These are phyloP conservation scores for Ficedula albicollis DNA, from an alignment of 2,797 vertebrate species.

Conservation along the genomic window DNA sequence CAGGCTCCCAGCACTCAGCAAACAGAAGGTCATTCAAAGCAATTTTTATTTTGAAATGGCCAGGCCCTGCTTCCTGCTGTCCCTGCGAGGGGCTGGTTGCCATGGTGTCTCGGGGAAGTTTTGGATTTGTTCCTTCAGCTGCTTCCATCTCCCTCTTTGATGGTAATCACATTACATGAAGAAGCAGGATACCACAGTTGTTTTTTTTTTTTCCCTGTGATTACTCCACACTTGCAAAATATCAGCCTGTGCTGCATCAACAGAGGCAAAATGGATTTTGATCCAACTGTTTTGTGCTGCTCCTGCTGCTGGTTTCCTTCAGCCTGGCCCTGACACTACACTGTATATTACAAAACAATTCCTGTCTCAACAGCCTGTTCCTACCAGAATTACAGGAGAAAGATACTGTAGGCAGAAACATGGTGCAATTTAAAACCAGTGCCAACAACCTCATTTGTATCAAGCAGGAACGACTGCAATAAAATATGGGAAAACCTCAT, in stretches of 20 bases:
- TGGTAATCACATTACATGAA: neutral
- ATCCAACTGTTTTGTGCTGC: neutral
- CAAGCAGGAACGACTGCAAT: neutral
- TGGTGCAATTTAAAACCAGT: neutral
- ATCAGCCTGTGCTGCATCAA: neutral
- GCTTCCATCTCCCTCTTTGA: constrained; percentile 55
- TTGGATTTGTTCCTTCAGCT: constrained; percentile 58
- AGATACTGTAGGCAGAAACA: neutral
- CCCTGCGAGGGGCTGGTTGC: constrained; percentile 69
- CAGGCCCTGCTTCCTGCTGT: neutral
- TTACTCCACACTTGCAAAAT: neutral
- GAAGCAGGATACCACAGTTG: neutral
- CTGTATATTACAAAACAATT: neutral
- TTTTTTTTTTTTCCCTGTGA: neutral
- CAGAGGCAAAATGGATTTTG: neutral
- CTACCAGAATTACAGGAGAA: neutral
- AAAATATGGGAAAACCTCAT: neutral
- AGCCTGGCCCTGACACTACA: neutral
- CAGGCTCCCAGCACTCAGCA: neutral
- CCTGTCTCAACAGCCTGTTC: neutral
- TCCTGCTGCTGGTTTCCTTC: neutral
- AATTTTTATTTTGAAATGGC: neutral
- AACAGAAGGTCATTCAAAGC: neutral
- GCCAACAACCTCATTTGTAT: neutral
- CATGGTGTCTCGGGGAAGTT: constrained; percentile 67